Evolutionary conservation across 2,113 vertebrate species (phyloP), one percentile per base, ranked within the genome.

Genomic region (Ageneiosus marmoratus): DNA sequence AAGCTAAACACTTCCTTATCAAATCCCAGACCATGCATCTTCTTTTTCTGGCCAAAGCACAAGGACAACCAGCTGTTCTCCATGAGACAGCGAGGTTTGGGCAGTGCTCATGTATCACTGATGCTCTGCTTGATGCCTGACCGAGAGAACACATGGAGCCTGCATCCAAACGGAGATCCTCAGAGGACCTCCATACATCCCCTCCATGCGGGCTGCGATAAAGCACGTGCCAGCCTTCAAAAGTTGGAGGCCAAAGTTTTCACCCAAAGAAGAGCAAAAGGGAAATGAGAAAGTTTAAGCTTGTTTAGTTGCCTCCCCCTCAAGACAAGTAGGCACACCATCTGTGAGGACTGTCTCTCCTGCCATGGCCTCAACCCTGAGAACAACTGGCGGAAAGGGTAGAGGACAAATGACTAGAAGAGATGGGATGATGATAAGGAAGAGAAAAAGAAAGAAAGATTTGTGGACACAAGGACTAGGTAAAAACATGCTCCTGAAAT

Each of bases 291-390:
- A 93, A 92, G 91, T 93, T 93, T 93, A 93, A 94, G 91, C 93
- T 91, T 85, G 85, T 86, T 92, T 91, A 91, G 91, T 92, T 91
- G 89, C 90, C 91, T 65, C 90, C 91, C 92, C 92, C 93, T 91
- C 90, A 94, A 92, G 93, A 93, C 93, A 93, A 92, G 92, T 93
- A 94, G 92, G 92, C 92, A 88, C 91, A 91, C 94, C 94, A 94
- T 94, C 93, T 94, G 93, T 94, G 92, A 91, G 91, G 90, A 89
- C 74, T 77, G 79, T 37, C 90, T 90, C 90, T 93, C 89, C 89
- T 91, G 92, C 92, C 91, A 93, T 93, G 89, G 90, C 89, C 91
- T 89, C 89, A 91, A 92, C 91, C 90, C 91, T 90, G 90, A 90
- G 90, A 92, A 90, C 88, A 90, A 89, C 87, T 87, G 75, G 86